Evolutionary conservation across 2,797 vertebrate species (phyloP), one percentile per base, ranked within the genome.

Genomic region (Silurus lanzhouensis): DNA sequence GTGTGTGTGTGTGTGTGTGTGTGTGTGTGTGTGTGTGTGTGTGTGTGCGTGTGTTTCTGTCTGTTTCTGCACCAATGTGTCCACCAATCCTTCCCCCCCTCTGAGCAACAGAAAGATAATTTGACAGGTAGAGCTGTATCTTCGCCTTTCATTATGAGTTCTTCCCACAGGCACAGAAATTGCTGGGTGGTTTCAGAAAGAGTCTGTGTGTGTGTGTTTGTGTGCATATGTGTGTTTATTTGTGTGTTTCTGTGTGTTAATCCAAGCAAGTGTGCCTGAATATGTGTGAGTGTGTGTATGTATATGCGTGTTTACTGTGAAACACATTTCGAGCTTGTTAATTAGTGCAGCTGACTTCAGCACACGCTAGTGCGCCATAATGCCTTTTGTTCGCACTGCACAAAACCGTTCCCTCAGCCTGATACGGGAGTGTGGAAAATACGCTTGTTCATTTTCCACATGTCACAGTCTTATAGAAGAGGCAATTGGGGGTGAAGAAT

Each of bases 401-500:
- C 14, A 88, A 66, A 88, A 68, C 71, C 80, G 38, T 57, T 83
- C 85, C 87, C 83, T 61, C 31, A 44, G 87, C 83, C 87, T 58
- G 3, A 81, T 84, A 84, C 22, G 9, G 82, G 57, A 82, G 87
- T 81, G 83, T 75, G 88, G 83, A 88, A 90, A 90, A 88, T 90
- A 70, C 55, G 78, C 76, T 84, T 85, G 83, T 89, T 89, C 88
- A 89, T 90, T 90, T 87, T 89, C 81, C 52, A 81, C 63, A 80
- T 88, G 85, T 89, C 89, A 86, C 85, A 17, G 82, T 68, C 72
- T 87, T 87, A 70, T 76, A 80, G 83, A 82, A 85, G 71, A 84
- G 72, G 87, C 88, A 90, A 89, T 86, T 88, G 87, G 83, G 89
- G 83, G 85, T 89, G 86, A 89, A 88, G 86, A 89, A 90, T 90